Base-by-base conservation (phyloP, 2,113 vertebrate genomes). In the Periophthalmus modestus region DNA sequence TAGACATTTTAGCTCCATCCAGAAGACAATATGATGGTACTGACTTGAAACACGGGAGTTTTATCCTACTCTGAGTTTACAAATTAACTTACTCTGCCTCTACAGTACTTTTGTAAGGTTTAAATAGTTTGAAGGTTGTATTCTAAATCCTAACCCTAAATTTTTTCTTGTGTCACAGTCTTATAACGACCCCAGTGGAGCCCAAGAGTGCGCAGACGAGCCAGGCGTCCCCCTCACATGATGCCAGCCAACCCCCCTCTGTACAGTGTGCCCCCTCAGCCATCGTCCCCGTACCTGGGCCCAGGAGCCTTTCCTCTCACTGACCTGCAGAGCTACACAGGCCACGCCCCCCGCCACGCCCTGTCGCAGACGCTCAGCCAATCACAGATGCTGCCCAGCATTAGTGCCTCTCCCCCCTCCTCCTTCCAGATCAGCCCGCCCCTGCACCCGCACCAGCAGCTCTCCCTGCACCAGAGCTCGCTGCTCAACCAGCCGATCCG, bases 361-460 rank as follows among this genome's bases (percentile, higher is more conserved):
- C 96, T 98, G 70, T 91, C 97, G 72, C 93, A 96, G 91, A 94
- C 90, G 69, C 95, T 97, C 90, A 93, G 93, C 93, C 92, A 96
- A 92, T 97, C 97, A 73, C 93, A 96, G 36, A 95, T 99, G 95
- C 93, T 99, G 93, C 95, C 97, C 71, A 94, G 95, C 90, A 94
- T 99, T 94, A 98, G 96, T 91, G 94, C 96, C 79, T 98, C 97
- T 75, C 97, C 97, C 0, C 97, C 97, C 0, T 95, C 96, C 75
- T 93, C 97, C 82, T 98, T 98, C 93, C 97, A 98, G 73, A 98
- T 98, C 93, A 98, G 96, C 92, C 96, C 96, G 34, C 93, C 96
- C 0, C 94, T 98, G 76, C 91, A 92, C 85, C 89, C 91, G 77
- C 97, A 98, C 94, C 97, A 98, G 93, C 97, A 98, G 94, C 95